Evolutionary conservation across 2,797 vertebrate genomes (phyloP), one percentile per base, ranked within the genome.

Genomic region (Enteromius afrohamiltoni): DNA sequence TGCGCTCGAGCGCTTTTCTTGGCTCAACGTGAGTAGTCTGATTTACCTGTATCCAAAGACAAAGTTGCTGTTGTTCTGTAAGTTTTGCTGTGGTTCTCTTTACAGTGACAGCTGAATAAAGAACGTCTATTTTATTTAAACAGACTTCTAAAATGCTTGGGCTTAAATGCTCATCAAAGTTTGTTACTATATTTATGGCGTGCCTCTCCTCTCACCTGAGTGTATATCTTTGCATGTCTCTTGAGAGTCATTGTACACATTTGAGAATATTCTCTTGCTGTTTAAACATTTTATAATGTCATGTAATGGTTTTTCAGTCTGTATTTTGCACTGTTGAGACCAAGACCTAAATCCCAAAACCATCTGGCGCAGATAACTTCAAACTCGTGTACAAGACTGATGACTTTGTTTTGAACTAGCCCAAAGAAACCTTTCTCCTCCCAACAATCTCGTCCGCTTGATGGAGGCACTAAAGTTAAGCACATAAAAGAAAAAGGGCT

Each of bases 11-110:
- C 82, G 58, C 80, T 93, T 6, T 87, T 94, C 60, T 78, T 90
- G 23, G 84, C 92, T 86, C 89, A 91, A 88, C 88, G 94, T 95
- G 84, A 95, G 94, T 93, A 77, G n/a, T 47, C 2, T 76, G 73
- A 31, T 14, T 64, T 23, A 83, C 51, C 73, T 77, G 4, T 31
- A 4, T 77, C 37, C 6, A 70, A 37, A 55, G 21, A 34, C 29
- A 40, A 79, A 79, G n/a, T 58, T 11, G 13, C 42, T 45, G n/a
- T 8, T 55, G 8, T 73, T 60, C 9, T 9, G 34, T 23, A 65
- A 21, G 26, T 13, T 23, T n/a, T 51, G 34, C 23, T 58, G 7
- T 16, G 14, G 2, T 42, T 60, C 34, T 42, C 4, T 26, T 26
- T 42, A 26, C 34, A 19, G 1, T 60, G 34, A 60, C 34, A 58